Evolutionary conservation across 2,888 invertebrate species (phyloP).

Genomic region (Endomychus coccineus): DNA sequence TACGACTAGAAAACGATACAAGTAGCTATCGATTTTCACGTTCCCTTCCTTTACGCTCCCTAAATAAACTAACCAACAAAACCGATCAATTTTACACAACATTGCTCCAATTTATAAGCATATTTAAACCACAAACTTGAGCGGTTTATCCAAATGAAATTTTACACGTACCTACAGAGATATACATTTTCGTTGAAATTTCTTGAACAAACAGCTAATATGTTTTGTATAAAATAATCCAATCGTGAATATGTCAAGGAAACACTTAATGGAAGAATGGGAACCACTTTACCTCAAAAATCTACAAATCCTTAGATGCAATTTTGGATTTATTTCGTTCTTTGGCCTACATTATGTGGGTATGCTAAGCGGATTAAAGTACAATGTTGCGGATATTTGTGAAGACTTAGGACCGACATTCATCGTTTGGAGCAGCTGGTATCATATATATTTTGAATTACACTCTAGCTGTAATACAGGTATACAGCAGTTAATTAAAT

Average conservation of each 20-base stretch:
- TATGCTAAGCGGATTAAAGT: constrained; percentile 30
- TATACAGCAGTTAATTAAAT: no score
- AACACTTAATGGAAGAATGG: constrained; percentile 14
- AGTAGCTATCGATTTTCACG: constrained; percentile 21
- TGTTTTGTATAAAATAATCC: constrained; percentile 6
- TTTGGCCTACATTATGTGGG: constrained; percentile 12
- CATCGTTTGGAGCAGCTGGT: no score
- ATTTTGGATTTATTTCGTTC: constrained; percentile 21
- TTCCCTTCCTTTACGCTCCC: constrained; percentile 6
- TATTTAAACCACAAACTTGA: constrained; percentile 31
- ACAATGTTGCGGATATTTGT: constrained; percentile 29
- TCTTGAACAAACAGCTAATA: no score
- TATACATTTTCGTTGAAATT: background rate
- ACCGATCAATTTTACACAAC: constrained; percentile 45
- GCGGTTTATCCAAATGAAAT: constrained; percentile 29
- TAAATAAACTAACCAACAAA: constrained; percentile 23
- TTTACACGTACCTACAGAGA: constrained; percentile 13
- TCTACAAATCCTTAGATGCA: constrained; percentile 23
- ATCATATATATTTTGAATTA: no score
- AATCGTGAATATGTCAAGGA: constrained; percentile 15
- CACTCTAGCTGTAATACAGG: no score
- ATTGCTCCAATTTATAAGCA: constrained; percentile 36
- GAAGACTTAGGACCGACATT: constrained; percentile 25
- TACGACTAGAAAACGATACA: constrained; percentile 5
- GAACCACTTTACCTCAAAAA: constrained; percentile 13